phyloP scores from a whole-genome alignment of 2,888 invertebrate species.

The Andrena bicolor region DNA sequence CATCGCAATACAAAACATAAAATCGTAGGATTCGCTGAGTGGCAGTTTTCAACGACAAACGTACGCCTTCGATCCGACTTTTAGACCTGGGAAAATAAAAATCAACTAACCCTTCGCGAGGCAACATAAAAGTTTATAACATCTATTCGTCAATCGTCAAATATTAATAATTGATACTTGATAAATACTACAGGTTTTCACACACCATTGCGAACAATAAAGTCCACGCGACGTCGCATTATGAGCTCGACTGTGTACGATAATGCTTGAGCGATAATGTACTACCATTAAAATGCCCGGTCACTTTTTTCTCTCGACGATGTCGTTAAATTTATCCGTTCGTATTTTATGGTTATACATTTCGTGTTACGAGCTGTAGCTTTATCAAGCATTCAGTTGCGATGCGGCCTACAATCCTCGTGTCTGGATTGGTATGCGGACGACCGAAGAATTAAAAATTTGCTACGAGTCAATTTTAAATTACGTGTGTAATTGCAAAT shows the following conservation, averaged over 20 bases:
- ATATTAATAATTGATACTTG: slow-evolving; percentile 10
- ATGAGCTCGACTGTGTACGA: no score
- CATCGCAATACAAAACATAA: slow-evolving; percentile 76
- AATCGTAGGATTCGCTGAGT: slow-evolving; percentile 56
- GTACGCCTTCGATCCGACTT: slow-evolving; percentile 31
- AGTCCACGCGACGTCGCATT: no score
- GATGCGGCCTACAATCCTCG: neutral
- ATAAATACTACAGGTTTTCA: neutral
- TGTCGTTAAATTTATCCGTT: neutral
- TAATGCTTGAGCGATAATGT: no score
- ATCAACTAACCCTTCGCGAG: slow-evolving; percentile 51
- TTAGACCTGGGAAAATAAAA: slow-evolving; percentile 43
- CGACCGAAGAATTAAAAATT: slow-evolving; percentile 11
- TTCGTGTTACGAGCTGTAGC: no score
- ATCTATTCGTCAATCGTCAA: slow-evolving; percentile 6
- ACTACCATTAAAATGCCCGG: neutral
- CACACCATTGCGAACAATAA: no score
- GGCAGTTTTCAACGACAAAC: slow-evolving; percentile 55
- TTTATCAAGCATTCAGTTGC: neutral
- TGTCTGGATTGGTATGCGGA: neutral
- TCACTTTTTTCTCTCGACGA: neutral
- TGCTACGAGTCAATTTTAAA: slow-evolving; percentile 4
- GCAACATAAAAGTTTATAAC: neutral
- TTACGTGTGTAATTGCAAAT: slow-evolving; percentile 11
- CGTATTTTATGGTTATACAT: neutral